Percentiles rank a stretch among this genome's conserved stretches.
These are phyloP conservation scores for Holotrichia oblita DNA, from an alignment of 1,140 invertebrate species.

Conservation along the genomic window DNA sequence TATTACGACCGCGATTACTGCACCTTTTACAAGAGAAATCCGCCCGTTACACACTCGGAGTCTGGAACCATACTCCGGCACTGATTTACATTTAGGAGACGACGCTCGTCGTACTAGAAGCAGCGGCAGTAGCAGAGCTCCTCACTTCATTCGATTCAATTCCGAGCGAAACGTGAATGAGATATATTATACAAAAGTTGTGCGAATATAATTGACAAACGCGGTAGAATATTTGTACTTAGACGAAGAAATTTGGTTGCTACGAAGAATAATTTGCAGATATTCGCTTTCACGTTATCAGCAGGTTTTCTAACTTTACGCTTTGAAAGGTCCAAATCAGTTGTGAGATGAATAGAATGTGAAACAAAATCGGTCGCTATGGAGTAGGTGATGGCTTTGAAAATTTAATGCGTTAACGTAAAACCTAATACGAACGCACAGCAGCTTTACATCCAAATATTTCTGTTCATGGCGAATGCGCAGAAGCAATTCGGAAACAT, in stretches of 20 bases:
- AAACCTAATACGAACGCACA: too few relatives aligned
- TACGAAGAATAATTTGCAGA: too few relatives aligned
- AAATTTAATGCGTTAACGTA: too few relatives aligned
- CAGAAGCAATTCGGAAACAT: too few relatives aligned
- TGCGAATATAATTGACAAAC: neutral
- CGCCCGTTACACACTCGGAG: conserved; percentile 7
- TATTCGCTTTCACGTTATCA: too few relatives aligned
- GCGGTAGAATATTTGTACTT: neutral
- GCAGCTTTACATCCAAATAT: too few relatives aligned
- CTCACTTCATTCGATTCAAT: conserved; percentile 13
- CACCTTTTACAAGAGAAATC: conserved; percentile 24
- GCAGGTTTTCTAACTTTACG: too few relatives aligned
- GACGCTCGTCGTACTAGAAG: neutral
- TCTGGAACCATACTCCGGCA: neutral
- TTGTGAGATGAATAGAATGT: too few relatives aligned
- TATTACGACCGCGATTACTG: conserved; percentile 31
- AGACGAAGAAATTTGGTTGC: neutral
- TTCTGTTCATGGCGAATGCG: too few relatives aligned
- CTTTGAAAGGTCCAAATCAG: too few relatives aligned
- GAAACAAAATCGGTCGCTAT: too few relatives aligned
- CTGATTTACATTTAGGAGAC: conserved; percentile 27
- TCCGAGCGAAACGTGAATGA: neutral
- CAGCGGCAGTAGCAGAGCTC: neutral
- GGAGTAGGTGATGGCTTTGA: too few relatives aligned
- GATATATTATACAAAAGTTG: neutral